Evolutionary conservation across 2,797 vertebrate species (phyloP).

Genomic region (Tamandua tetradactyla): DNA sequence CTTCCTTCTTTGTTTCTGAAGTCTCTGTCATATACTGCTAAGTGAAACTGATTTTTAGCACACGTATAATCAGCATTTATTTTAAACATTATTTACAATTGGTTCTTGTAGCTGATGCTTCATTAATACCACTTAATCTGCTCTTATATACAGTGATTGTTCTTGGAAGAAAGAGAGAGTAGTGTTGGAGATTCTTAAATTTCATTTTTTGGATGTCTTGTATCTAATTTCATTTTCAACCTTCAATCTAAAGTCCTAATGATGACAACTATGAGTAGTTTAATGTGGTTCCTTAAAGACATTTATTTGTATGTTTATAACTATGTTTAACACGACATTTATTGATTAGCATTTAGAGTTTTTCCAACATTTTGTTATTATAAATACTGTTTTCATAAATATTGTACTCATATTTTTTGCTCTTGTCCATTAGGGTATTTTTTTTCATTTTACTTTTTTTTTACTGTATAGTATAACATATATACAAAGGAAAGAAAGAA

Average conservation of each 20-base stretch:
- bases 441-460: no score
- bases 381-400: neutral
- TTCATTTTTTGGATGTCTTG: neutral
- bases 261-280: neutral
- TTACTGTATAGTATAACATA: no score
- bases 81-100: constrained; percentile 20
- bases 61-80: neutral
- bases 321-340: neutral
- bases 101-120: neutral
- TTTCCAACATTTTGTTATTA: neutral
- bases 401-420: neutral
- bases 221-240: neutral
- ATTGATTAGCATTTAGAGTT: neutral
- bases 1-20: neutral
- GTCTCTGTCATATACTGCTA: neutral
- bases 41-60: neutral
- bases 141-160: neutral
- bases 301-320: neutral
- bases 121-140: neutral
- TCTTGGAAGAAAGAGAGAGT: neutral
- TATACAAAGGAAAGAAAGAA: no score
- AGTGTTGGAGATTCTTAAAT: neutral
- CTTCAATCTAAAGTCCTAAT: neutral
- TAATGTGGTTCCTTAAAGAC: neutral
- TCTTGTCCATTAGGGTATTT: neutral